Conservation (phyloP, 2,797 vertebrate species). For the Tolypeutes matacus region DNA sequence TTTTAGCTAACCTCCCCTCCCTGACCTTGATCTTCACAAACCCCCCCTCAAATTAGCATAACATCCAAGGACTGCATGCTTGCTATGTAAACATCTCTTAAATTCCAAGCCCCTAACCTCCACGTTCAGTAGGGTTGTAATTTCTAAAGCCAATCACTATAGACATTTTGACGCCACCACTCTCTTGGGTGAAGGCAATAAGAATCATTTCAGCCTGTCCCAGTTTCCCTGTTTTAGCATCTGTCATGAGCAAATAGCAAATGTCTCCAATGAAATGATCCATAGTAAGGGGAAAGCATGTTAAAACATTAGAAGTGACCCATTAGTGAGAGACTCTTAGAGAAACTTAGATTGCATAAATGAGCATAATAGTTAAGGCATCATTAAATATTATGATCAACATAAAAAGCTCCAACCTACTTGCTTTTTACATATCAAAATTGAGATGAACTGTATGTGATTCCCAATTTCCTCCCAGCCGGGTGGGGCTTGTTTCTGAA, state of each 20-base stretch:
- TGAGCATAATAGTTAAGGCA: background rate
- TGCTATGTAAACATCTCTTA: background rate
- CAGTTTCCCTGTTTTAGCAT: background rate
- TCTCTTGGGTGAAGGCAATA: background rate
- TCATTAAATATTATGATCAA: background rate
- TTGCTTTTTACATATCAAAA: background rate
- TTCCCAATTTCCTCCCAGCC: background rate
- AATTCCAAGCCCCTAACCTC: background rate
- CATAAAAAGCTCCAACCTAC: background rate
- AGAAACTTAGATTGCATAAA: background rate
- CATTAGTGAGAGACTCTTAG: background rate
- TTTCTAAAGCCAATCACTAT: background rate
- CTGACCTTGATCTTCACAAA: background rate
- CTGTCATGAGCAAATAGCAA: background rate
- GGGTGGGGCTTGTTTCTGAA: background rate
- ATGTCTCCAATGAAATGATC: background rate
- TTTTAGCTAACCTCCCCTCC: background rate
- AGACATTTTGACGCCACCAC: background rate
- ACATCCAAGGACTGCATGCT: background rate
- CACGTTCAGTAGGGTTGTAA: background rate
- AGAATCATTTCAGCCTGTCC: background rate
- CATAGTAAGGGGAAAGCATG: background rate
- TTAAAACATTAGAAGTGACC: background rate
- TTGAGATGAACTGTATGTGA: background rate
- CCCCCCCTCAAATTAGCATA: background rate